A percentile compares a stretch with the other conserved stretches of the same genome.
phyloP scores from a whole-genome alignment of 2,797 vertebrate species.

The Arnoldichthys spilopterus region DNA sequence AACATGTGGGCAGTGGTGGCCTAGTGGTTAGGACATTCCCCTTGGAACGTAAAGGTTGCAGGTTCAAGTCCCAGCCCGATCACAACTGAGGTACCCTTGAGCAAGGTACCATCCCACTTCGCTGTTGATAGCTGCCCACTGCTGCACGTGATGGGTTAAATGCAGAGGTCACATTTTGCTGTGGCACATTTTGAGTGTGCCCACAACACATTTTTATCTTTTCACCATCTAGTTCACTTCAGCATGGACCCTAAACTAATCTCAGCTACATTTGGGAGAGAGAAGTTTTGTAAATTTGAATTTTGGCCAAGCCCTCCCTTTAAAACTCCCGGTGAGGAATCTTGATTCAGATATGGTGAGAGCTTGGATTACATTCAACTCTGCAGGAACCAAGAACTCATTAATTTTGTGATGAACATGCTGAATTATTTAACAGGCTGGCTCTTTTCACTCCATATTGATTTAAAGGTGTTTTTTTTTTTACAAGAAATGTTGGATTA shows the following conservation, averaged over 20 bases:
- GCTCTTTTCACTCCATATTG: slow-evolving; percentile 11
- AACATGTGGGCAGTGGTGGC: no score
- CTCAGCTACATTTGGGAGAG: neutral
- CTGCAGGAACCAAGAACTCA: slow-evolving; percentile 27
- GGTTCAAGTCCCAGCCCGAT: no score
- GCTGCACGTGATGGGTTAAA: no score
- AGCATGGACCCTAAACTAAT: neutral
- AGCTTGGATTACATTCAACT: slow-evolving; percentile 13
- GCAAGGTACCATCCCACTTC: no score
- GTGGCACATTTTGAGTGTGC: no score
- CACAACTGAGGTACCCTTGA: no score
- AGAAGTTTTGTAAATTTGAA: neutral
- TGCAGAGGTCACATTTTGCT: no score
- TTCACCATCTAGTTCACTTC: neutral
- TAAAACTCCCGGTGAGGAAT: neutral
- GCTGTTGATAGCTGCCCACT: no score
- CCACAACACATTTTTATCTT: neutral
- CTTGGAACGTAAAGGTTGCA: no score
- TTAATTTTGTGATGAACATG: slow-evolving; percentile 40
- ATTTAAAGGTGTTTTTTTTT: slow-evolving; percentile 5
- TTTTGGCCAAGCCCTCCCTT: neutral
- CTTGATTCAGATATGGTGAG: slow-evolving; percentile 8
- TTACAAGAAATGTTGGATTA: neutral
- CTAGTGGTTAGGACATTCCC: no score
- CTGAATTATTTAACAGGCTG: slow-evolving; percentile 43